Base-by-base conservation (phyloP, 2,113 vertebrate species). In the Barbus barbus region DNA sequence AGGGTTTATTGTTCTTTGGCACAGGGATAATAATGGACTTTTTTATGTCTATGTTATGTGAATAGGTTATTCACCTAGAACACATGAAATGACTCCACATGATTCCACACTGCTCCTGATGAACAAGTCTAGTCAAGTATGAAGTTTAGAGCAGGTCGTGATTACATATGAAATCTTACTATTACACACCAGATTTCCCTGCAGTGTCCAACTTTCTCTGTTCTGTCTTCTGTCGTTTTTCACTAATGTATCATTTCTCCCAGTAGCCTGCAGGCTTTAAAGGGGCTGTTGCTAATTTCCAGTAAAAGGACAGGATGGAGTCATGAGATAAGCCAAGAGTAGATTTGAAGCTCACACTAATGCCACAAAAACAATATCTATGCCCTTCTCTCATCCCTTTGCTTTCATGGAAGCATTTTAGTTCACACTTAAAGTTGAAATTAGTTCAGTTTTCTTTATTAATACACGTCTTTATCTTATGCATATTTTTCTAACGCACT, bases 121-220 rank as follows among this genome's bases (percentile, higher is more conserved):
- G n/a, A n/a, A n/a, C n/a, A n/a, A n/a, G n/a, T n/a, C n/a, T n/a
- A n/a, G 33, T 71, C 36, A 41, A 71, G 67, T 41, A 9, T 1
- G 33, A 71, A 41, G 2, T n/a, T 36, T 71, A 71, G 67, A 41
- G 33, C 63, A 33, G 28, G 63, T 71, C 22, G 3, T 60, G 22
- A 77, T 26, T 36, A 22, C 44, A 56, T 18, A 69, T 36, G 0
- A 41, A n/a, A n/a, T 71, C 11, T 41, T 71, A 4, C 22, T 16
- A 33, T 48, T 69, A 46, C 14, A 48, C 79, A 53, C 28, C 63
- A 13, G 48, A 20, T n/a, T 58, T 72, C 26, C 67, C 22, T 69
- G 28, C 48, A 73, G 44, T 51, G 16, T 18, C 24, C 89, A 92
- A 92, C 89, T 87, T 85, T 61, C 88, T 91, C 82, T 84, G 73